These are phyloP conservation scores for Plebejus anna DNA, from an alignment of 2,888 invertebrate species.

Conservation along the genomic window DNA sequence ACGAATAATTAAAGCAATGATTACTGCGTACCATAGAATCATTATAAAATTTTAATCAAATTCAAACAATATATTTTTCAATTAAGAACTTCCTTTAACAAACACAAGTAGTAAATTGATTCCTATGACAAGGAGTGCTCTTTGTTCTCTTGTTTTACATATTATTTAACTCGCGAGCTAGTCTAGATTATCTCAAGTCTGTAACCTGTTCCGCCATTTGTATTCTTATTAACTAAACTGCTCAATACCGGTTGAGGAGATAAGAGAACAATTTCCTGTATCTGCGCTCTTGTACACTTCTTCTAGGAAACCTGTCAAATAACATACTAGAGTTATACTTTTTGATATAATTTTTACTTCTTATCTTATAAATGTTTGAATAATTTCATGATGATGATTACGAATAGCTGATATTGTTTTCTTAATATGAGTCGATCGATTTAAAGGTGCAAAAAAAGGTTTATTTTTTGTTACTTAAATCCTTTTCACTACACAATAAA, in stretches of 20 bases:
- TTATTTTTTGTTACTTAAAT: not conserved
- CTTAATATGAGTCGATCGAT: no score
- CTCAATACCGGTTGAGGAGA: conserved; percentile 44
- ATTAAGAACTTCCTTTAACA: conserved; percentile 1
- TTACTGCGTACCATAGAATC: no score
- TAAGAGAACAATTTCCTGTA: conserved; percentile 56
- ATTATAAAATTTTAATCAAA: not conserved
- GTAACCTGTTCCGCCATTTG: conserved; percentile 61
- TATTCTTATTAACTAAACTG: conserved; percentile 52
- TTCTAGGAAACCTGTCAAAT: conserved; percentile 18
- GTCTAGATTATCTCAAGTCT: conserved; percentile 55
- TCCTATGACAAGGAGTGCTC: conserved; percentile 3
- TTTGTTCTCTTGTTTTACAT: conserved; percentile 31
- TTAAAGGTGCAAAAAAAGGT: no score
- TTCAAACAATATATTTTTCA: not conserved
- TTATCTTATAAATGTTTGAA: not conserved
- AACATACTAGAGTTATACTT: not conserved
- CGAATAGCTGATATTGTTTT: no score
- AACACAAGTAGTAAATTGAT: conserved; percentile 19
- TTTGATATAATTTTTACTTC: not conserved
- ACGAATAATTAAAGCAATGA: no score
- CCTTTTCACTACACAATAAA: conserved; percentile 38
- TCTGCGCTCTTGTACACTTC: conserved; percentile 36
- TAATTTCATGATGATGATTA: no score
- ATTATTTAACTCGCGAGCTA: conserved; percentile 20